phyloP scores from a whole-genome alignment of 2,797 vertebrate species.

The Lepilemur septentrionalis region DNA sequence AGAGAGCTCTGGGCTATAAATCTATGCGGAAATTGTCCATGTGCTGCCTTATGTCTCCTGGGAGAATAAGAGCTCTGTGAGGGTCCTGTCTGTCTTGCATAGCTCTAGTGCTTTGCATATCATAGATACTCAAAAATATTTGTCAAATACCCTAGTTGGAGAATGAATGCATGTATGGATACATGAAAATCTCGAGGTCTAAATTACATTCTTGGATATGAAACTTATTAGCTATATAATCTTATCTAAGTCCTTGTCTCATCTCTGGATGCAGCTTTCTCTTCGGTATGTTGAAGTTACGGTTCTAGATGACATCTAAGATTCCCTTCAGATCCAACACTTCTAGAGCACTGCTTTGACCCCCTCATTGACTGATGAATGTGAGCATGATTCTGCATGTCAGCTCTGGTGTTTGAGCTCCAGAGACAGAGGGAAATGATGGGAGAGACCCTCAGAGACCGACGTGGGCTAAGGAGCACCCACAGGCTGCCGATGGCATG shows the following conservation, averaged over 20 bases:
- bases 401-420: neutral
- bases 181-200: neutral
- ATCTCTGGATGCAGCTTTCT: neutral
- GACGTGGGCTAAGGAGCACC: neutral
- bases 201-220: neutral
- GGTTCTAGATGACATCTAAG: neutral
- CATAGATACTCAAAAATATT: neutral
- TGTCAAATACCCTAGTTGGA: neutral
- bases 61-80: neutral
- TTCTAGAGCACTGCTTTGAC: neutral
- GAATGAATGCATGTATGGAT: neutral
- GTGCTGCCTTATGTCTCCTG: neutral
- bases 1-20: neutral
- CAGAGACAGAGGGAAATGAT: neutral
- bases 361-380: neutral
- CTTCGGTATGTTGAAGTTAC: neutral
- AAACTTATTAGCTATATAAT: neutral
- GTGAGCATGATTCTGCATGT: neutral
- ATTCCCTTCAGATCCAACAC: neutral
- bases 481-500: neutral
- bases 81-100: neutral
- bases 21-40: neutral
- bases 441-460: neutral
- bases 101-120: neutral
- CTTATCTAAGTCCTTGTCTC: neutral